Evolutionary conservation across 2,797 vertebrate genomes (phyloP), one percentile per base, ranked within the genome.

Genomic region (Poecilia picta): DNA sequence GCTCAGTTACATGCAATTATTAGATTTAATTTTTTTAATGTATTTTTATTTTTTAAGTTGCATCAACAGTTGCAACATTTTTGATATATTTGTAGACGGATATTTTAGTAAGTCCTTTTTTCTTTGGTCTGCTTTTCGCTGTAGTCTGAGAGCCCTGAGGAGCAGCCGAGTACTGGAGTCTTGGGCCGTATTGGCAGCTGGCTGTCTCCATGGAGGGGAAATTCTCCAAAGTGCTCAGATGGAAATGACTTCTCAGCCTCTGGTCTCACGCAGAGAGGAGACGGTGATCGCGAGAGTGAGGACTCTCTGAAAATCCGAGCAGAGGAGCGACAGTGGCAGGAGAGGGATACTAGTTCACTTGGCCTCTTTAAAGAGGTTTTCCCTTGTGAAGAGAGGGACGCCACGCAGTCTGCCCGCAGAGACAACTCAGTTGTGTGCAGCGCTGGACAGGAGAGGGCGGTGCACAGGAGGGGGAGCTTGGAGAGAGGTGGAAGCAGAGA

Each of bases 161-260:
- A 95, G 85, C 91, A 84, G 83, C 87, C 85, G 5, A 93, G 88
- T 25, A 89, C 94, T 28, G 94, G 95, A 81, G 95, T 95, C 80
- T 88, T 95, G 78, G 93, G 94, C 2, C 94, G 95, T 15, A 94
- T 96, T 1, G 94, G 95, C 78, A 95, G 90, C 89, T 95, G 95
- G 94, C 72, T 96, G 7, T 95, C 93, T 72, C 94, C 94, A 0
- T 95, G 94, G 89, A 94, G 55, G 77, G 90, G 78, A 82, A 93
- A 81, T 66, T 78, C 75, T 86, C 87, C 89, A 1, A 87, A 49
- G 11, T 84, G 70, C 77, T 53, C 82, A 0, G 33, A 53, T 72
- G 94, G 92, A 83, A 90, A 87, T 91, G 87, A 39, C 57, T 84
- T 84, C 33, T 71, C 84, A 5, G 73, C 51, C 8, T 28, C 45